Evolutionary conservation across 2,888 invertebrate species (phyloP), one percentile per base, ranked within the genome.

Genomic region (Eristalinus sepulchralis): DNA sequence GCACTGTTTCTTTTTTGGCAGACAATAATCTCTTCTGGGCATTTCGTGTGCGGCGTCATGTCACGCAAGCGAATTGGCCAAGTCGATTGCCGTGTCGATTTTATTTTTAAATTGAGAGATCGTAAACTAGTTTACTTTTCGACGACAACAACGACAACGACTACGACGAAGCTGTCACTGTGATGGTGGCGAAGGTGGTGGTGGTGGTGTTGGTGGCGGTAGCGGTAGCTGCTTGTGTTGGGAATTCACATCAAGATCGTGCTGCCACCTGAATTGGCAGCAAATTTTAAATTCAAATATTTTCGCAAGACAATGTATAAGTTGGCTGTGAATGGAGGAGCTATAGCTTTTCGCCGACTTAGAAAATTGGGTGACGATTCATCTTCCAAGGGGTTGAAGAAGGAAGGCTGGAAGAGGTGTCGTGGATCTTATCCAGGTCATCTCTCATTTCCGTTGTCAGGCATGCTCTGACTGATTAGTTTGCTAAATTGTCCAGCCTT

Each of bases 221-320:
- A 1, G n/a, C 17, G 47, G 47, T 6, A 6, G 47, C 5, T 17
- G 27, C 27, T 59, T 59, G 57, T 59, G 34, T 71, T 71, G 53
- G 62, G 34, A 71, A 78, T 71, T 39, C 55, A 64, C 70, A 71
- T 24, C 60, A 33, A 63, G 62, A 70, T 78, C 70, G 78, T 70
- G 70, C n/a, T 47, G 17, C 63, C 63, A 78, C 71, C 71, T 64
- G 39, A 64, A 78, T 64, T 64, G 70, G 71, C 31, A 47, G 71
- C 39, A 31, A 78, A 78, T 78, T 63, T 39, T 36, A 59, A 71
- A 78, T 78, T 78, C 39, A 71, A 78, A 78, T 78, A 78, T 78
- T 78, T 78, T 78, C 78, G 71, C 71, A 78, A 78, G 68, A 57
- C 55, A 70, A 70, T 47, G 47, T 47, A 17, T 24, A 24, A 22